These are phyloP conservation scores for Bombus impatiens DNA, from an alignment of 1,140 invertebrate species.

Conservation along the genomic window DNA sequence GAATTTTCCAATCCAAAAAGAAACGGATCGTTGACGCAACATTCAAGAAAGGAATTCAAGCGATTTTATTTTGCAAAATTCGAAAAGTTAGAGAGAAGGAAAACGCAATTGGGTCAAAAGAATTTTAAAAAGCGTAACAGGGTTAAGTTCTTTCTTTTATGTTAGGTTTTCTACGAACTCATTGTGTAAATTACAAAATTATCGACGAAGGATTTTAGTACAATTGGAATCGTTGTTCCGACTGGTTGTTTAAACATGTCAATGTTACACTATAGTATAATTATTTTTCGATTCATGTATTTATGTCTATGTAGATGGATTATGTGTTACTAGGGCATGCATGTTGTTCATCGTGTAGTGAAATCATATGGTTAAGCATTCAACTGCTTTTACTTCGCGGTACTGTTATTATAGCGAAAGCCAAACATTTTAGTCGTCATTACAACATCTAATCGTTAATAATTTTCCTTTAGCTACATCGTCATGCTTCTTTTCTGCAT, in stretches of 20 bases:
- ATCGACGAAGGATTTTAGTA: background rate
- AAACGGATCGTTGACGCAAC: no score
- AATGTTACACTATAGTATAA: background rate
- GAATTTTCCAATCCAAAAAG: background rate
- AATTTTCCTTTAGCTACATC: background rate
- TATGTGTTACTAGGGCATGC: constrained; percentile 21
- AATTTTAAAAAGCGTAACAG: background rate
- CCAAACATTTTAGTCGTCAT: background rate
- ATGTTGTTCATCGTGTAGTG: background rate
- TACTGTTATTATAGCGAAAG: background rate
- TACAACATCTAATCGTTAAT: background rate
- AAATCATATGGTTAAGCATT: constrained; percentile 3
- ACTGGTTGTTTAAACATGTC: background rate
- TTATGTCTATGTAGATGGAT: constrained; percentile 7
- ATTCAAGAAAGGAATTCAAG: background rate
- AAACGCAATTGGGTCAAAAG: background rate
- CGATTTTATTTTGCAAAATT: background rate
- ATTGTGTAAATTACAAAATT: background rate
- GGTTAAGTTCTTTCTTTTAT: background rate
- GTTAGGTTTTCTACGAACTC: background rate
- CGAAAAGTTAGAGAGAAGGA: background rate
- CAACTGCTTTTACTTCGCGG: background rate
- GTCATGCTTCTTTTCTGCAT: background rate
- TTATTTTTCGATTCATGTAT: background rate
- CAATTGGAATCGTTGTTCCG: background rate